These are phyloP conservation scores for Conistra vaccinii DNA, from an alignment of 2,888 invertebrate genomes.

Conservation along the genomic window DNA sequence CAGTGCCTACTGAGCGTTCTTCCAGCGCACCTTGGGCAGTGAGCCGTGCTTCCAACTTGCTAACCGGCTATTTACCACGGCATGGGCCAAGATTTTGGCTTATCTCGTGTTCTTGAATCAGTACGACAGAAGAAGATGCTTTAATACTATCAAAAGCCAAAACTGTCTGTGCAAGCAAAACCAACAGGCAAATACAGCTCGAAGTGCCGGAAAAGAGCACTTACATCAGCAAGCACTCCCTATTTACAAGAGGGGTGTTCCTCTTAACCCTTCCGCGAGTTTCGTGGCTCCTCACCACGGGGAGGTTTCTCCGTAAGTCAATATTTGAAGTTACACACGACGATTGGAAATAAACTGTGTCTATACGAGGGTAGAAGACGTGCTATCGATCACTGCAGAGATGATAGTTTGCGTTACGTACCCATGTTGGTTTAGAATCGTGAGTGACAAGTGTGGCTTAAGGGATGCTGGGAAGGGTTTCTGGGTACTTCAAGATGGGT, in stretches of 20 bases:
- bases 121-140: background rate
- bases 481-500: background rate
- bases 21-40: background rate
- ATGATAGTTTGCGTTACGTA: constrained; percentile 51
- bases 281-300: constrained; percentile 61
- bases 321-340: constrained; percentile 75
- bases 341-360: constrained; percentile 73
- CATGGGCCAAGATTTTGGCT: background rate
- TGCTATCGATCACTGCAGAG: constrained; percentile 69
- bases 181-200: constrained; percentile 41
- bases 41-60: background rate
- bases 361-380: constrained; percentile 51
- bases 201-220: constrained; percentile 62
- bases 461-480: background rate
- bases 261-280: constrained; percentile 36
- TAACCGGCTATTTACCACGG: background rate
- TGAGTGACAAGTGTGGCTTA: constrained; percentile 45
- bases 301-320: constrained; percentile 72
- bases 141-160: background rate
- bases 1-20: no score
- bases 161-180: constrained; percentile 30
- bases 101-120: background rate
- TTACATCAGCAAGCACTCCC: constrained; percentile 55
- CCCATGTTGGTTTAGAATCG: constrained; percentile 42
- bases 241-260: constrained; percentile 41